Evolutionary conservation across 2,888 invertebrate species (phyloP).

Genomic region (Eupeodes latifasciatus): DNA sequence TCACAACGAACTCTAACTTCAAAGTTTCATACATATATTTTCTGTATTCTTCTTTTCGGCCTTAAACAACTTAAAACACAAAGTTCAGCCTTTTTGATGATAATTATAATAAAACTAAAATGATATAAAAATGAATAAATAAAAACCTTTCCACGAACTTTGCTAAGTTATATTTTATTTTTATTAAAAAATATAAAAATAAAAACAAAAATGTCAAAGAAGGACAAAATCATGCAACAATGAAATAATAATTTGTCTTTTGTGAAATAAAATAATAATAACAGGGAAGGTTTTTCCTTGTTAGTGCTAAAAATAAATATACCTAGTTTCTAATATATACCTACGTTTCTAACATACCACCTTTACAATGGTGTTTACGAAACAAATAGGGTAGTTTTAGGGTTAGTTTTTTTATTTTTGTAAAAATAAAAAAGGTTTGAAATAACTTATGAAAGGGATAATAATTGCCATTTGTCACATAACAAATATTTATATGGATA

Average conservation of each 20-base stretch:
- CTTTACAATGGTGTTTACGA: neutral
- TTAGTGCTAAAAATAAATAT: slow-evolving; percentile 1
- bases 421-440: neutral
- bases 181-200: neutral
- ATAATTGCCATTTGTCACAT: slow-evolving; percentile 1
- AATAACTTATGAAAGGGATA: neutral
- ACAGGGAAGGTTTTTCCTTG: neutral
- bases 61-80: too few relatives aligned
- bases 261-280: neutral
- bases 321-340: too few relatives aligned
- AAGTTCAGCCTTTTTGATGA: too few relatives aligned
- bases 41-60: too few relatives aligned
- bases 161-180: neutral
- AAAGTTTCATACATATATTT: too few relatives aligned
- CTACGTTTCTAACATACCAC: neutral
- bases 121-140: too few relatives aligned
- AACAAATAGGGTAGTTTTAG: neutral
- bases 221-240: slow-evolving; percentile 42
- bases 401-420: neutral
- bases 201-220: slow-evolving; percentile 14
- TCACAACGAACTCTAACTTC: too few relatives aligned
- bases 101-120: too few relatives aligned
- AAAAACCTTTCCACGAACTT: neutral
- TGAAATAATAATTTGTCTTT: slow-evolving; percentile 13
- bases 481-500: neutral